Base-by-base conservation (phyloP, 2,113 vertebrate species). In the Archocentrus centrarchus region DNA sequence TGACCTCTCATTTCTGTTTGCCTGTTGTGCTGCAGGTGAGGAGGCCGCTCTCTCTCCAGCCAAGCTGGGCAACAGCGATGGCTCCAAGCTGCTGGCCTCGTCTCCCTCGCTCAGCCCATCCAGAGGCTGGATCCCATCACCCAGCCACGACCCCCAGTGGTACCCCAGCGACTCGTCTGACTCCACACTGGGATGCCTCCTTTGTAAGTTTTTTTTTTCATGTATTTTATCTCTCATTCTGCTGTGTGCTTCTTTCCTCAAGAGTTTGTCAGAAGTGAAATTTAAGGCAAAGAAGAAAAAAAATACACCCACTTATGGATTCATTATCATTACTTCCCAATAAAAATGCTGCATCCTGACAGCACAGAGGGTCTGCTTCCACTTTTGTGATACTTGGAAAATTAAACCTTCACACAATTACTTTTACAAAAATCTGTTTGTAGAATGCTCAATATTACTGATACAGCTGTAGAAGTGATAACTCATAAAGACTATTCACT, bases 81-180 rank as follows among this genome's bases (percentile, higher is more conserved):
- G 94, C 80, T 98, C 98, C 79, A 99, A 99, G 93, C 97, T 97
- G 93, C 94, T 99, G 90, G 94, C 97, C 0, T 97, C 97, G 11
- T 98, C 97, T 53, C 97, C 98, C 0, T 96, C 97, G 1, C 95
- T 95, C 91, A 99, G 97, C 88, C 98, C 98, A 30, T 97, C 97
- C 50, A 96, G 97, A 82, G 97, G 96, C 88, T 99, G 98, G 98
- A 99, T 99, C 75, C 97, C 98, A 0, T 99, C 98, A 15, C 98
- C 98, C 8, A 97, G 96, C 80, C 98, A 99, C 0, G 98, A 99
- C 91, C 98, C 98, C 2, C 98, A 99, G 96, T 99, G 98, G 98
- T 99, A 98, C 91, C 98, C 98, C 91, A 99, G 95, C 1, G 98
- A 99, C 92, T 98, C 98, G 10, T 97, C 97, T 0, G 98, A 99